Conservation (phyloP, 2,888 invertebrate genomes). For the Drosophila paramelanica region DNA sequence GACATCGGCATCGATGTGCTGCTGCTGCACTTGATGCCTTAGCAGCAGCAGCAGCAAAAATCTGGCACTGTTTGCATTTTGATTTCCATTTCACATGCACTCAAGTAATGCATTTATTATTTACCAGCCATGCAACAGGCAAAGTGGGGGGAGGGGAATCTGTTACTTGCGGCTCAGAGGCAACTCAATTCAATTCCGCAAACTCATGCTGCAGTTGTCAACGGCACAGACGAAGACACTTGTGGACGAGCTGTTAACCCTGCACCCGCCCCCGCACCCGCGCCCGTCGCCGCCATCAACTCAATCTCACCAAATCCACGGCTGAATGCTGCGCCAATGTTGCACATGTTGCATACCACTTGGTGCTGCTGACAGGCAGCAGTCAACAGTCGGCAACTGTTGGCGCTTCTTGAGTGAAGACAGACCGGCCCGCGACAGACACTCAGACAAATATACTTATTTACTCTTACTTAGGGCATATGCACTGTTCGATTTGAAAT, state of each 20-base stretch:
- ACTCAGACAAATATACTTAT: slow-evolving; percentile 38
- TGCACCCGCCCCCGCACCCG: neutral
- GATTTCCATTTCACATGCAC: slow-evolving; percentile 76
- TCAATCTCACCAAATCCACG: slow-evolving; percentile 4
- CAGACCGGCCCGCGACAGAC: slow-evolving; percentile 37
- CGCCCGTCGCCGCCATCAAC: too few species aligned
- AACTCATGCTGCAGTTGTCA: slow-evolving; percentile 77
- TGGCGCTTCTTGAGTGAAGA: slow-evolving; percentile 72
- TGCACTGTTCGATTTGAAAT: slow-evolving; percentile 16
- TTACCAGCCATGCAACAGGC: slow-evolving; percentile 60
- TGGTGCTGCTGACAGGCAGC: slow-evolving; percentile 66
- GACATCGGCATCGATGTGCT: slow-evolving; percentile 28
- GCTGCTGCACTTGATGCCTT: slow-evolving; percentile 50
- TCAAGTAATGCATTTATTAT: slow-evolving; percentile 79
- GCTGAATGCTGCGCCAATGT: slow-evolving; percentile 36
- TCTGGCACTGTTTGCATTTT: slow-evolving; percentile 78
- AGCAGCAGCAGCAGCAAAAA: slow-evolving; percentile 44
- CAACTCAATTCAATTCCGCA: slow-evolving; percentile 74
- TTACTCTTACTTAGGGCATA: slow-evolving; percentile 10
- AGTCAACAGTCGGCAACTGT: slow-evolving; percentile 58
- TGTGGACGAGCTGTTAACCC: slow-evolving; percentile 42
- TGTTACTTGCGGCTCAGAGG: slow-evolving; percentile 35
- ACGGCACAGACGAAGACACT: slow-evolving; percentile 69
- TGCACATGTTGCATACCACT: slow-evolving; percentile 74
- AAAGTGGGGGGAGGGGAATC: slow-evolving; percentile 5